Percentiles rank a stretch among this genome's conserved stretches.
Conservation (phyloP, 2,888 invertebrate species). For the Macrosiphum euphorbiae region DNA sequence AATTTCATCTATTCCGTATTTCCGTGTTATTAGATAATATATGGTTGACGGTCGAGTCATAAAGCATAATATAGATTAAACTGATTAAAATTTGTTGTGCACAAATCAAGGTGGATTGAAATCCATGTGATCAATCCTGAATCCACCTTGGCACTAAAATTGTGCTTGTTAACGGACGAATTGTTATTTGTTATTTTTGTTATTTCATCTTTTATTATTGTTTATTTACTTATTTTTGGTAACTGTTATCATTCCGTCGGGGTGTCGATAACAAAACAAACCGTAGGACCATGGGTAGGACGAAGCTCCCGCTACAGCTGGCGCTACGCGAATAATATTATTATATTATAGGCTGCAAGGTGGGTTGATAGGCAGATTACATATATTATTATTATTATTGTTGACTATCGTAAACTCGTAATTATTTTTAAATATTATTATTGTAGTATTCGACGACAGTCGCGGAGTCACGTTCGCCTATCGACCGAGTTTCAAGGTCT, state of each 20-base stretch:
- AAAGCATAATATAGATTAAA: neutral
- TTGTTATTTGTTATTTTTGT: neutral
- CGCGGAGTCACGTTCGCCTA: neutral
- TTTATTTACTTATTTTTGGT: neutral
- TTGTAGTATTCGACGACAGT: neutral
- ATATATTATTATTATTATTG: too few relatives aligned
- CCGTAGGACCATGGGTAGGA: neutral
- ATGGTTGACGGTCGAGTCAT: neutral
- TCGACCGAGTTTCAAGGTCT: neutral
- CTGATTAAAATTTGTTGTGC: neutral
- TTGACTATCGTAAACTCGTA: too few relatives aligned
- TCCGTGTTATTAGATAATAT: neutral
- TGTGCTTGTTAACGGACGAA: too few relatives aligned
- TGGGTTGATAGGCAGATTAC: too few relatives aligned
- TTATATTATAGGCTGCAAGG: neutral
- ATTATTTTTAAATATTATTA: too few relatives aligned
- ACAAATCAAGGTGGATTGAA: neutral
- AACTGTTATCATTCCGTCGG: neutral
- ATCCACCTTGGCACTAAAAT: too few relatives aligned
- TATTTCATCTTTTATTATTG: too few relatives aligned
- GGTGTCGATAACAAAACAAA: neutral
- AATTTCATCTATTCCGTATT: neutral
- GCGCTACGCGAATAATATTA: neutral
- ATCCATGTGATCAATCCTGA: too few relatives aligned
- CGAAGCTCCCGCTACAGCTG: neutral